Evolutionary conservation across 1,140 invertebrate species (phyloP), one percentile per base, ranked within the genome.

Genomic region (Caenorhabditis tropicalis): DNA sequence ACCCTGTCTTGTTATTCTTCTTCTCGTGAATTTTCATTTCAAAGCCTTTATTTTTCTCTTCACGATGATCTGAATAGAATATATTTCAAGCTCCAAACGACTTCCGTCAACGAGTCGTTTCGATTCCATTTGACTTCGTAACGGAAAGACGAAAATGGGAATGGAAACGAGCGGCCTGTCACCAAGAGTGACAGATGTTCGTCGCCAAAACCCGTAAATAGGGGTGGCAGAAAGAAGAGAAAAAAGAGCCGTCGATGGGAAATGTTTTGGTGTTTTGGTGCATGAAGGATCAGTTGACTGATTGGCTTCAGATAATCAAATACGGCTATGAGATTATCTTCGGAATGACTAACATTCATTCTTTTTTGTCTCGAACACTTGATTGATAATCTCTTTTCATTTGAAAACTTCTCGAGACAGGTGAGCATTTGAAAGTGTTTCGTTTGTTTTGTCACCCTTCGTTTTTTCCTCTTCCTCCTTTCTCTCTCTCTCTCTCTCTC

Each of bases 111-210:
- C 29, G 58, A 65, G 58, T n/a, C 58, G 58, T 33, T 65, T 65
- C 58, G 29, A 65, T 65, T 65, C 58, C 58, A 65, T 65, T 65
- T 65, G 58, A 65, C 29, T 65, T 65, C 58, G 58, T 65, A 65
- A 33, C 29, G 58, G 58, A 19, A 65, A 36, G 24, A 65, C 3
- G 10, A 36, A 65, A 65, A 27, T 29, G 58, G 24, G 31, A 58
- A 29, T 27, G 56, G 29, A 65, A 65, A 65, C 31, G 36, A 43
- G 65, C 33, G 24, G 53, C 53, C 53, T 43, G 65, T 74, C 65
- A 43, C 65, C 36, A 43, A 21, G 65, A 74, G 36, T 74, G 65
- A 74, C 65, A 74, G 65, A 74, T 43, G 65, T 65, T 65, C 58
- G 58, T 65, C 58, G 16, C 58, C 58, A 43, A 51, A 74, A 39